Conservation (phyloP, 2,888 invertebrate species). For the Plusia festucae region DNA sequence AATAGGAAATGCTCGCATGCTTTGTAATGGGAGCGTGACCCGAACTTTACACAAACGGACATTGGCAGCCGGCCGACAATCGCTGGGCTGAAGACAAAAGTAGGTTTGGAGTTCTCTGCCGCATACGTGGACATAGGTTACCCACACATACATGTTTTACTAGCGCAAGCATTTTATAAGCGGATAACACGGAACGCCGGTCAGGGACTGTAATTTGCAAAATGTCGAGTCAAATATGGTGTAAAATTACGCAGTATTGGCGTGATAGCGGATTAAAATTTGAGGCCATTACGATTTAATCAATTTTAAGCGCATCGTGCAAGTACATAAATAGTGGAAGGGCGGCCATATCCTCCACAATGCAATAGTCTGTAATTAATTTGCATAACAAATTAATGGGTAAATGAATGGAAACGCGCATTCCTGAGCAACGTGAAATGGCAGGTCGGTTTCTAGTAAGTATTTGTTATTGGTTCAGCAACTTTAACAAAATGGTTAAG, state of each 20-base stretch:
- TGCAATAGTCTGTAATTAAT: slow-evolving; percentile 5
- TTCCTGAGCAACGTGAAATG: background rate
- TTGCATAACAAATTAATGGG: slow-evolving; percentile 3
- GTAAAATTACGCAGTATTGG: background rate
- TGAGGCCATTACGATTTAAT: background rate
- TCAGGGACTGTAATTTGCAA: background rate
- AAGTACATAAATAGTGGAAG: background rate
- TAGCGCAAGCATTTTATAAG: background rate
- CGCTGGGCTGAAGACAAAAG: slow-evolving; percentile 14
- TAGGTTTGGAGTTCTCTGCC: slow-evolving; percentile 50
- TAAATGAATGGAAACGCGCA: background rate
- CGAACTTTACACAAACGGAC: slow-evolving; percentile 46
- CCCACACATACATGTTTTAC: background rate
- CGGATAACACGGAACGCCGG: background rate
- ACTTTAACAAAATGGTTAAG: background rate
- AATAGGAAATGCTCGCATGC: slow-evolving; percentile 13
- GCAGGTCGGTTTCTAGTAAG: background rate
- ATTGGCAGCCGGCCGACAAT: slow-evolving; percentile 47
- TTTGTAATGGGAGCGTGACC: slow-evolving; percentile 22
- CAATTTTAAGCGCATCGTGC: slow-evolving; percentile 1
- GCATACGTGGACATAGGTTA: slow-evolving; percentile 33
- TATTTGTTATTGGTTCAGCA: background rate
- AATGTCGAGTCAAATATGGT: background rate
- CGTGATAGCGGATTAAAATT: background rate
- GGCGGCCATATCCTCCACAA: background rate